Evolutionary conservation across 2,113 vertebrate genomes (phyloP).

Genomic region (Vidua macroura): DNA sequence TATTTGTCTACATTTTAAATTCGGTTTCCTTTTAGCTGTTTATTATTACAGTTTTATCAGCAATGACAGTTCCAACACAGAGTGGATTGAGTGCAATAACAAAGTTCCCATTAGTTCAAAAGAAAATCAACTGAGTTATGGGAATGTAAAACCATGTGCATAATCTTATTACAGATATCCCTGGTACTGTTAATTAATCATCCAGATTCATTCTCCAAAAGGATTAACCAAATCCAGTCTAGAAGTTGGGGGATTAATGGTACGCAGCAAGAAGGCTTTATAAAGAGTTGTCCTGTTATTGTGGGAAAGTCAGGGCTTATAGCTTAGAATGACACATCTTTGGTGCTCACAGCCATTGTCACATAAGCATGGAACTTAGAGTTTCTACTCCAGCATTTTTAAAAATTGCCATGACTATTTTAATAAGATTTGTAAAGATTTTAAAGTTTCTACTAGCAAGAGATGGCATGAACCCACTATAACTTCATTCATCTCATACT

Average conservation of each 20-base stretch:
- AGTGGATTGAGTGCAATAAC: background rate
- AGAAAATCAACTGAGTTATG: background rate
- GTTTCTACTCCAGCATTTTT: background rate
- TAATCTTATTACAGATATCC: slow-evolving; percentile 57
- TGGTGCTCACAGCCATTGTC: background rate
- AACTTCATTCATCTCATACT: background rate
- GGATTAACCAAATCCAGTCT: slow-evolving; percentile 50
- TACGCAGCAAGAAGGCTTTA: slow-evolving; percentile 9
- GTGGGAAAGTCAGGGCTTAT: background rate
- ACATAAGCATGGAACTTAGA: background rate
- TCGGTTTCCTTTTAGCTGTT: background rate
- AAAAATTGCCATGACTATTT: background rate
- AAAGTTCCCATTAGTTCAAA: background rate
- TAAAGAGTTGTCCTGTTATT: background rate
- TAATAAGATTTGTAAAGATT: background rate
- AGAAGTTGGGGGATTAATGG: slow-evolving; percentile 36
- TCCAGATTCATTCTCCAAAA: slow-evolving; percentile 29
- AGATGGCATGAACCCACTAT: background rate
- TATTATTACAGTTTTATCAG: background rate
- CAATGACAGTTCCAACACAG: background rate
- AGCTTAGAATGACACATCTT: background rate
- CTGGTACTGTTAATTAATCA: slow-evolving; percentile 48
- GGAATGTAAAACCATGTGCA: background rate
- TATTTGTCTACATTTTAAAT: background rate
- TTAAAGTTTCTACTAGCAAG: background rate